Base-by-base conservation (phyloP, 2,888 invertebrate species). In the Chymomyza fuscimana region DNA sequence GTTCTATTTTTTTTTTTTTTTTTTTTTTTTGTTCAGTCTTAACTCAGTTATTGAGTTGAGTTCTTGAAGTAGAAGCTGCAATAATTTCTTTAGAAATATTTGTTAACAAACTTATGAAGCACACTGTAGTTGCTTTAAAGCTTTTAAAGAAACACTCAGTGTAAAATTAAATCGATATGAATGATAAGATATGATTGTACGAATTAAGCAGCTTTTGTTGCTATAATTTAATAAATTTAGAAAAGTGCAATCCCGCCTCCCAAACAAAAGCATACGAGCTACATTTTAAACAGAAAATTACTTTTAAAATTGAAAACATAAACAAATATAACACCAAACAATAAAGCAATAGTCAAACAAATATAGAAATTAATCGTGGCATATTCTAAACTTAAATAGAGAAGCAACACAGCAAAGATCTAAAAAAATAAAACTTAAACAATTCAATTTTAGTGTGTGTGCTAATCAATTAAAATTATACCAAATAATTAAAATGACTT, bases 61-160 rank as follows among this genome's bases (percentile, higher is more conserved):
- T 46, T 46, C 40, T 46, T 46, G 40, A 46, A 46, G 36, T 36
- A 36, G 36, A 7, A 36, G 36, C 22, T 22, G 56, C 19, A 10
- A 58, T 58, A 22, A 60, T 29, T 60, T 32, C 3, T 60, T 60
- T n/a, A 74, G 62, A 64, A 63, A 10, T 46, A 46, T 46, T 46
- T 46, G 40, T 46, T 46, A 46, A 46, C 12, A 10, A 46, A 46
- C 10, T 46, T 10, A 12, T 46, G 3, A 4, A 46, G 40, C 40
- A 7, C 1, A 12, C 40, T 46, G 40, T 46, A 46, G 40, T 46
- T 46, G 40, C 40, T 46, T 46, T 46, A 46, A 46, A 12, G 40
- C 40, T 10, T 7, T 46, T 46, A 46, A 46, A 46, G 40, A 46
- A 46, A 46, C 40, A 46, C 40, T 46, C 40, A 46, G 40, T 46